Conservation (phyloP, 92 coral and sea anemone species). For the Porites cylindrica region DNA sequence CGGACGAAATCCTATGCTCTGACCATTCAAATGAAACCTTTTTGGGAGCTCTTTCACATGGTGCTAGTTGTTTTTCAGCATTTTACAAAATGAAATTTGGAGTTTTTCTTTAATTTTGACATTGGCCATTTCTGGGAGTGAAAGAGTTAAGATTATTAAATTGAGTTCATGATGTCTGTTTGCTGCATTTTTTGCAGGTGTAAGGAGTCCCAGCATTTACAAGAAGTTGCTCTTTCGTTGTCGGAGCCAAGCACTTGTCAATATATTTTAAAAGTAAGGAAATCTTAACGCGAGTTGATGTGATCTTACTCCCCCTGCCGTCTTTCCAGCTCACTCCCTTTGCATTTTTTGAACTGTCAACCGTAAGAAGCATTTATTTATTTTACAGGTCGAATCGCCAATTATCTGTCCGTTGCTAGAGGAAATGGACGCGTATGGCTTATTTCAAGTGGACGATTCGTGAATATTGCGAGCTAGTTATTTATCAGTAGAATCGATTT, state of each 20-base stretch:
- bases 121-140: neutral
- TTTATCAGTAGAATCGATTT: neutral
- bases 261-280: conserved; percentile 89
- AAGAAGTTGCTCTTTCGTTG: conserved; percentile 90
- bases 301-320: neutral
- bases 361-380: neutral
- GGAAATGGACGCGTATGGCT: conserved; percentile 82
- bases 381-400: conserved; percentile 95
- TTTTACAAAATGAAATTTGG: too few relatives aligned
- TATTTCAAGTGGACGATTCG: conserved; percentile 61
- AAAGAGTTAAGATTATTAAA: neutral
- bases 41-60: too few relatives aligned
- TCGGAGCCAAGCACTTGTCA: conserved; percentile 94
- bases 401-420: conserved; percentile 91
- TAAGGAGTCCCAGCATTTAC: conserved; percentile 88
- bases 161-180: neutral
- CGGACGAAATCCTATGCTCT: too few relatives aligned
- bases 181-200: conserved; percentile 66
- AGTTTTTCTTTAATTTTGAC: neutral
- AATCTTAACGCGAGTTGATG: neutral
- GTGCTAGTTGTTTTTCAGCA: too few relatives aligned
- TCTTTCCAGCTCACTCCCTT: neutral
- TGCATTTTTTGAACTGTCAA: neutral
- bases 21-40: too few relatives aligned
- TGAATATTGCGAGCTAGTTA: neutral